These are phyloP conservation scores for Lepilemur septentrionalis DNA, from an alignment of 2,797 vertebrate genomes.

Conservation along the genomic window DNA sequence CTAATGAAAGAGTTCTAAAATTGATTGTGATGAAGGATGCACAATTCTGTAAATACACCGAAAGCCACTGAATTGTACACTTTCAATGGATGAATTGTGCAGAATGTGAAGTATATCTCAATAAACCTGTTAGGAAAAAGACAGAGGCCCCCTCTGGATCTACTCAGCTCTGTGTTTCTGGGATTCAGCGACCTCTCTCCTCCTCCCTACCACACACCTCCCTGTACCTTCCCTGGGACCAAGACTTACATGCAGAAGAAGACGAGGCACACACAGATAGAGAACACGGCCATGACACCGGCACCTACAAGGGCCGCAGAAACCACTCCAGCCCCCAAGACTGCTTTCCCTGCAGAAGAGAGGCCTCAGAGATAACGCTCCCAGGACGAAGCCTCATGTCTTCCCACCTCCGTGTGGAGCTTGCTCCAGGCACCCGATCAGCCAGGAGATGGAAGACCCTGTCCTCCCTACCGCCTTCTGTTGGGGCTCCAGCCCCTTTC, in stretches of 20 bases:
- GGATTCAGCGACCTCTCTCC: rapidly evolving
- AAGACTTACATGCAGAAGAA: slow-evolving; percentile 31
- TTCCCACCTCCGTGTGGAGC: background rate
- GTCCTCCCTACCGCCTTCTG: rapidly evolving
- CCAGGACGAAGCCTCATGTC: rapidly evolving
- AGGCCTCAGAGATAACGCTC: rapidly evolving
- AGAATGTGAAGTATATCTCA: background rate
- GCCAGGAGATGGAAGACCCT: rapidly evolving
- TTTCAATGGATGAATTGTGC: background rate
- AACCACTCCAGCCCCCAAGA: rapidly evolving
- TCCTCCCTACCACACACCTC: background rate
- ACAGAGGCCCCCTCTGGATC: no score
- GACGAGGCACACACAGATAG: background rate
- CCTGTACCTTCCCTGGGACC: no score
- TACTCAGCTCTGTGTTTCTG: background rate
- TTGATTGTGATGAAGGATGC: background rate
- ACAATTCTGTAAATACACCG: background rate
- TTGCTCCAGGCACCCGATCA: background rate
- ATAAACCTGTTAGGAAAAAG: background rate
- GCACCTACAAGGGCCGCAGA: slow-evolving; percentile 24
- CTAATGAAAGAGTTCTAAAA: background rate
- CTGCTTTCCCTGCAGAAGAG: background rate
- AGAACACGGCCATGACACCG: background rate
- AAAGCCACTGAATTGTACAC: rapidly evolving
- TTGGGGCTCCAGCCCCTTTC: background rate